These are phyloP conservation scores for Hydrolagus affinis DNA, from an alignment of 2,113 vertebrate species.

Conservation along the genomic window DNA sequence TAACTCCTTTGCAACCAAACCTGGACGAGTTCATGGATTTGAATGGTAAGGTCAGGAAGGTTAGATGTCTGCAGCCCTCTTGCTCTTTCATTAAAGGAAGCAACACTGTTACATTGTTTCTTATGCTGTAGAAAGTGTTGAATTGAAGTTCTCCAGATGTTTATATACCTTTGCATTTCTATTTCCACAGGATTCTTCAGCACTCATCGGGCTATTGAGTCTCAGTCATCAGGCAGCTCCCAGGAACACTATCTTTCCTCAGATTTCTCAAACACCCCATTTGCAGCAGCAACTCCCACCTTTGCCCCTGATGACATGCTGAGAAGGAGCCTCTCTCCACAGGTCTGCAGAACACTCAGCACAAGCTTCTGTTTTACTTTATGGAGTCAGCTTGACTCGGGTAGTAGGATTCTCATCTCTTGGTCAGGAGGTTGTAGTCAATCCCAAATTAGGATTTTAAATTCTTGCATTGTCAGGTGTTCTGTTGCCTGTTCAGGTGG, in stretches of 20 bases:
- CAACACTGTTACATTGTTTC: too few species aligned
- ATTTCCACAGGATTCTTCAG: conserved; percentile 53
- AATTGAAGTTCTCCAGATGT: too few species aligned
- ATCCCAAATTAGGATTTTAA: too few species aligned
- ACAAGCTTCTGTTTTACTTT: too few species aligned
- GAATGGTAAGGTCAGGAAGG: conserved; percentile 63
- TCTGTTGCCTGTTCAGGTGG: too few species aligned
- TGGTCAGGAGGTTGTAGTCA: too few species aligned
- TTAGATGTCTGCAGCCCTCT: background rate
- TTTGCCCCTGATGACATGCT: background rate
- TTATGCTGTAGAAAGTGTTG: too few species aligned
- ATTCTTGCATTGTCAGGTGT: too few species aligned
- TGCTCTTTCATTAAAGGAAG: background rate
- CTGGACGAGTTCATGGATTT: conserved; percentile 92
- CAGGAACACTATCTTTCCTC: conserved; percentile 45
- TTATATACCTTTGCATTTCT: background rate
- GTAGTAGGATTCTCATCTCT: too few species aligned
- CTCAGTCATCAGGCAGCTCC: conserved; percentile 37
- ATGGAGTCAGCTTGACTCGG: too few species aligned
- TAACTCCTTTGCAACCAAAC: conserved; percentile 83
- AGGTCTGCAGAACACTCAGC: conserved; percentile 53
- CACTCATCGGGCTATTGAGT: conserved; percentile 37
- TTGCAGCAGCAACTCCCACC: background rate
- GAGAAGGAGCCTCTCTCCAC: conserved; percentile 38
- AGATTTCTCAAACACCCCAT: conserved; percentile 43